Base-by-base conservation (phyloP, 1,140 invertebrate species). In the Elysia chlorotica region DNA sequence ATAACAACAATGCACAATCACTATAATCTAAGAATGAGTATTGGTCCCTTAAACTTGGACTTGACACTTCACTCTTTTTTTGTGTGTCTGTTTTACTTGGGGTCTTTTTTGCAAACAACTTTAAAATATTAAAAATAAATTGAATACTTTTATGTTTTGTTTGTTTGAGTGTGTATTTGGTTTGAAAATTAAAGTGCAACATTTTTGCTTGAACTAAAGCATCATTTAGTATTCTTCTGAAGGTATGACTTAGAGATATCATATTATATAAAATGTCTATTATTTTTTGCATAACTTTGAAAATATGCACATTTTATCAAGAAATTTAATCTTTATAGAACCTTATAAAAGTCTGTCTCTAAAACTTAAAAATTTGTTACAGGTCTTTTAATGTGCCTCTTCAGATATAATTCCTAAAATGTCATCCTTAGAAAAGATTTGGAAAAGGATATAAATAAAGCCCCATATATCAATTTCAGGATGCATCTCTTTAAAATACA, bases 221-320 rank as follows among this genome's bases (percentile, higher is more conserved):
- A 48, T 48, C 10, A n/a, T 48, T 48, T 48, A 48, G 10, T 48
- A 10, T 48, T 14, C 56, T 59, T 25, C 28, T 19, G 28, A 10
- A 59, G 6, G 10, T 5, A 14, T 59, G 23, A n/a, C 10, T 59
- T 59, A 6, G 19, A 59, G 23, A 10, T 6, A 25, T 59, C 5
- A 25, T 59, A 59, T 59, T 59, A 59, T 59, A 59, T 59, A 59
- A 59, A n/a, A 59, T 59, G 28, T 59, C 19, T 59, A 59, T 25
- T n/a, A n/a, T 10, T 14, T 14, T 10, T 10, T 59, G 28, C 5
- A 14, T 59, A 59, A 14, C 6, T 6, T 59, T 19, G 19, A 59
- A 59, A 10, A 59, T 10, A 59, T 10, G 56, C 28, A 10, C 19
- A 25, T 28, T 5, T 10, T 28, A 48, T n/a, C 10, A n/a, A 48